Evolutionary conservation across 2,888 invertebrate genomes (phyloP).

Genomic region (Xestia xanthographa): DNA sequence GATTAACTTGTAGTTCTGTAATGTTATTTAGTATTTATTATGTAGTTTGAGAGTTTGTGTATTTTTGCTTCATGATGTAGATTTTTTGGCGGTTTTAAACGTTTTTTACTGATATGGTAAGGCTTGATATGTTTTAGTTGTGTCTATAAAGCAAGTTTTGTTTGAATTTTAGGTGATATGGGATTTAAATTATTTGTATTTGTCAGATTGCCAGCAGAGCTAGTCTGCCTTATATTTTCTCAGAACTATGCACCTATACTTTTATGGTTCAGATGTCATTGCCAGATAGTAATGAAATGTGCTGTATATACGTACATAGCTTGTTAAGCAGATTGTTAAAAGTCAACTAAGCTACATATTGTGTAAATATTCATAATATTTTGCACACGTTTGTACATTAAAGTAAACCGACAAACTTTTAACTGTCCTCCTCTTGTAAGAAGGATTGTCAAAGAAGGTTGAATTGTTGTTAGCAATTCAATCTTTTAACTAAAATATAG

Average conservation of each 20-base stretch:
- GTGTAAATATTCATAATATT: conserved; percentile 43
- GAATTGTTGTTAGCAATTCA: neutral
- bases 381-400: conserved; percentile 39
- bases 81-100: conserved; percentile 47
- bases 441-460: no score
- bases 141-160: neutral
- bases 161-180: conserved; percentile 13
- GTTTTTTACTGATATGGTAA: conserved; percentile 38
- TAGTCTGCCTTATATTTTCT: neutral
- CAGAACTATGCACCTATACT: neutral
- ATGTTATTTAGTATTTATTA: conserved; percentile 51
- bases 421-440: no score
- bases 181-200: conserved; percentile 13
- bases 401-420: conserved; percentile 44
- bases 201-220: neutral
- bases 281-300: neutral
- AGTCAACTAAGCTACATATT: conserved; percentile 27
- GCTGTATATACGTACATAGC: conserved; percentile 4
- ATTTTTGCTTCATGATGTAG: conserved; percentile 55
- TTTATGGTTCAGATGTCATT: neutral
- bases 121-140: conserved; percentile 49
- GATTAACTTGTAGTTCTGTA: conserved; percentile 57
- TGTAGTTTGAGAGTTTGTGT: conserved; percentile 60
- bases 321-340: conserved; percentile 32
- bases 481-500: neutral